Evolutionary conservation across 1,140 invertebrate genomes (phyloP).

Genomic region (Ceratitis capitata): DNA sequence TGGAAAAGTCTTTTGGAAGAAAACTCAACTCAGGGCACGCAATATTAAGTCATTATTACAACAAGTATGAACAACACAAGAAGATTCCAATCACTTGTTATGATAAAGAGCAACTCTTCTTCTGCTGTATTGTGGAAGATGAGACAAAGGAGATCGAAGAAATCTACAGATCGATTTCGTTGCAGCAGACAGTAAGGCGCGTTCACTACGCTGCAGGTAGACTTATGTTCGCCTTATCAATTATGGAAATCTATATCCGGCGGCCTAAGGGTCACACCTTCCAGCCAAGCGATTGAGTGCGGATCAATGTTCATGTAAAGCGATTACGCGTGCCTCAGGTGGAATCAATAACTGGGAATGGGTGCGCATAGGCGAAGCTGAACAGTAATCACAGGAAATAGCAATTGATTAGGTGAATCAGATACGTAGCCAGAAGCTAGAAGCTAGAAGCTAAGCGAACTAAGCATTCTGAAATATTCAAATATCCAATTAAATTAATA

Average conservation of each 20-base stretch:
- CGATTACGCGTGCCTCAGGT: not conserved
- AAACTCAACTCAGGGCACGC: not conserved
- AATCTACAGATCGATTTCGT: constrained; percentile 4
- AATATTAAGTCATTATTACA: not conserved
- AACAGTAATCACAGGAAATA: not conserved
- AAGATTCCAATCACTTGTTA: not conserved
- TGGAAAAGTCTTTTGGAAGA: not conserved
- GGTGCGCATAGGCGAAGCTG: not conserved
- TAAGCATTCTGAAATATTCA: not conserved
- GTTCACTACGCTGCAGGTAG: not conserved
- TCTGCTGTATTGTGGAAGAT: no score
- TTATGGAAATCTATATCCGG: constrained; percentile 44
- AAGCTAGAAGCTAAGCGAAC: not conserved
- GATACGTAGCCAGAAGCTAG: not conserved
- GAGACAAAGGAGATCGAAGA: not conserved
- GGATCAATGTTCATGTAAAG: not conserved
- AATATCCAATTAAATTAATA: not conserved
- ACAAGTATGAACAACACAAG: not conserved
- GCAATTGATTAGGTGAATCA: constrained; percentile 6
- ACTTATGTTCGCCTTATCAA: not conserved
- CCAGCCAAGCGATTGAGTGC: not conserved
- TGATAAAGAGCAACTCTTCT: not conserved
- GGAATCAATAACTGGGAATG: not conserved
- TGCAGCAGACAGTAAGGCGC: constrained; percentile 11
- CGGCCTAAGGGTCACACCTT: constrained; percentile 43